Conservation (phyloP, 2,113 vertebrate species). For the Pseudopipra pipra region DNA sequence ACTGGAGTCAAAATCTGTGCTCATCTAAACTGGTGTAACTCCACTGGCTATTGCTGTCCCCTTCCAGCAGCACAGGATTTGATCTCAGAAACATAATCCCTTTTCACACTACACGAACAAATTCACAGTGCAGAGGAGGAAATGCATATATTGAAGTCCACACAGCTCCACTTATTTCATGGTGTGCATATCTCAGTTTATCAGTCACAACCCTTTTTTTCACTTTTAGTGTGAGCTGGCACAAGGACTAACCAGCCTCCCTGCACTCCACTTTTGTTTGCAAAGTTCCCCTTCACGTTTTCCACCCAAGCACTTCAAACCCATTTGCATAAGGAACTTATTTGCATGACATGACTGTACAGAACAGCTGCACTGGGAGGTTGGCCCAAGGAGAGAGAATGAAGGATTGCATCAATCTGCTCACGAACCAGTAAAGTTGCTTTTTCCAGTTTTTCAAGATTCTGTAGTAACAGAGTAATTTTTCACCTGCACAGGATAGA, state of each 20-base stretch:
- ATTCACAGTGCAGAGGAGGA: background rate
- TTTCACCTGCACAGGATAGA: conserved; percentile 95
- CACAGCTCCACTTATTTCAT: background rate
- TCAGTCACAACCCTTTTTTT: background rate
- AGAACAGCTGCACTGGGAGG: conserved; percentile 4
- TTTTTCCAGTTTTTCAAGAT: conserved; percentile 30
- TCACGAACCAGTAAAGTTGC: background rate
- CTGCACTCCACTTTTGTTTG: background rate
- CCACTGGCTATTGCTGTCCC: background rate
- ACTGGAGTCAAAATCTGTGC: background rate
- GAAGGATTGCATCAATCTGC: background rate
- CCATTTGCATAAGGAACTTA: background rate
- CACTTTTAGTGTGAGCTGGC: background rate
- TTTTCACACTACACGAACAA: background rate
- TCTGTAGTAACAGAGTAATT: background rate
- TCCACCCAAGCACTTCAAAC: background rate
- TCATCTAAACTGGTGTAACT: background rate
- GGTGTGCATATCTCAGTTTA: background rate
- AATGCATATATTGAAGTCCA: background rate
- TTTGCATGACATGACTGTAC: background rate
- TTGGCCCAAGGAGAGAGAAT: background rate
- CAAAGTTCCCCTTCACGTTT: background rate
- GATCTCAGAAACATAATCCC: background rate
- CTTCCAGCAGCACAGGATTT: background rate
- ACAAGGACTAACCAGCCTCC: background rate